Percentiles rank a stretch among this genome's conserved stretches.
phyloP scores from a whole-genome alignment of 2,113 vertebrate genomes.

The Neoarius graeffei region DNA sequence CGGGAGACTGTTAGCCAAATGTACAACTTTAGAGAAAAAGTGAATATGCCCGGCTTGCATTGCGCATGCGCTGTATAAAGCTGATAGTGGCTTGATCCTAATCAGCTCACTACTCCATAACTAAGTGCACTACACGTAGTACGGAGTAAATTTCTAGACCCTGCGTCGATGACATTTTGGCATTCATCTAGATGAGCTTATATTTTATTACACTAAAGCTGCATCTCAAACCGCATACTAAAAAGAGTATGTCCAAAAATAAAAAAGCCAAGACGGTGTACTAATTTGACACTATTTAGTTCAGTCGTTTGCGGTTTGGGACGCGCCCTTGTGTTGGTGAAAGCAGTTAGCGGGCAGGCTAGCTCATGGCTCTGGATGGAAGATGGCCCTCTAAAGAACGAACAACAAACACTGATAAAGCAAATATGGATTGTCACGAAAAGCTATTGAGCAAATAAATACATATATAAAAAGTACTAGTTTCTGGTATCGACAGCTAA shows the following conservation, averaged over 20 bases:
- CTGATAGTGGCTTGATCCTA: too few species aligned
- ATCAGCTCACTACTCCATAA: background rate
- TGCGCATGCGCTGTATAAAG: slow-evolving; percentile 18
- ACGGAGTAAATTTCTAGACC: background rate
- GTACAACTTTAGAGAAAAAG: too few species aligned
- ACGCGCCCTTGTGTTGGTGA: background rate
- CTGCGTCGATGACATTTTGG: background rate
- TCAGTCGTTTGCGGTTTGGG: background rate
- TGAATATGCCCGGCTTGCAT: background rate
- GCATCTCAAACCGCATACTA: background rate
- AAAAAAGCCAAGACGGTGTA: background rate
- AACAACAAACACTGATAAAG: background rate
- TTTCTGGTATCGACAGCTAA: background rate
- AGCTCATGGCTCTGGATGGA: background rate
- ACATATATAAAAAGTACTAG: too few species aligned
- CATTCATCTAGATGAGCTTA: background rate
- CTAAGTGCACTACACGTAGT: background rate
- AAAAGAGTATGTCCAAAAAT: background rate
- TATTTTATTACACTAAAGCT: background rate
- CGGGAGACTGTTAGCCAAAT: too few species aligned
- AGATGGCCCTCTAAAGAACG: background rate
- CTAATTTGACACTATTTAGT: background rate
- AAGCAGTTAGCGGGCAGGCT: background rate
- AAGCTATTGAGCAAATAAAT: background rate
- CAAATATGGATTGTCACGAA: background rate